Evolutionary conservation across 2,113 vertebrate genomes (phyloP), one percentile per base, ranked within the genome.

Genomic region (Deroptyus accipitrinus): DNA sequence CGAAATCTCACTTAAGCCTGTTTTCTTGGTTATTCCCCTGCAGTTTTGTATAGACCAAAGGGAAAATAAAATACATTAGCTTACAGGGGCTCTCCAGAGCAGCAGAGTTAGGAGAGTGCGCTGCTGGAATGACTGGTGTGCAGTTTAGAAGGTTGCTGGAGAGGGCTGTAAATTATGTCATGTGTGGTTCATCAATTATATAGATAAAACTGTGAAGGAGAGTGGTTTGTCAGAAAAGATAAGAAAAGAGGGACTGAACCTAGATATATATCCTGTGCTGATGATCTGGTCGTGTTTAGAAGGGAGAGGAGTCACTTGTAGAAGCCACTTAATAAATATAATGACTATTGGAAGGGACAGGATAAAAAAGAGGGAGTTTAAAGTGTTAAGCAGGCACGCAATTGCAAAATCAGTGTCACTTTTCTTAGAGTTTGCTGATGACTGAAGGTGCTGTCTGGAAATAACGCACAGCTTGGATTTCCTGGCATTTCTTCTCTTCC

Each of bases 171-270:
- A 97, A 97, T 95, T 75, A 96, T 94, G 61, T 90, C 74, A 51
- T 33, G 54, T 68, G 88, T 54, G 77, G 83, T 73, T 96, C 88
- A 92, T 95, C 81, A 91, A 89, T 97, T 96, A 92, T 86, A 94
- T n/a, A 91, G 88, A 94, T 91, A 97, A 97, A 92, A 63, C 67
- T 91, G 76, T 92, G 88, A 97, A 97, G 92, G 83, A 95, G 91
- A 98, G 77, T 94, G 87, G 59, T 94, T 97, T 97, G 94, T 97
- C 94, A 94, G 94, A 90, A 96, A 95, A 97, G 94, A 94, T 88
- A 88, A 96, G 89, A 77, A 90, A 86, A 89, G 92, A 90, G 92
- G 78, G 82, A 79, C 76, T 66, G 90, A 94, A 94, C 76, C 87
- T 95, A 94, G 94, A 94, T 97, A 94, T 97, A 95, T 94, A 92